Conservation (phyloP, 2,888 invertebrate genomes). For the Phanerotoma sp. region DNA sequence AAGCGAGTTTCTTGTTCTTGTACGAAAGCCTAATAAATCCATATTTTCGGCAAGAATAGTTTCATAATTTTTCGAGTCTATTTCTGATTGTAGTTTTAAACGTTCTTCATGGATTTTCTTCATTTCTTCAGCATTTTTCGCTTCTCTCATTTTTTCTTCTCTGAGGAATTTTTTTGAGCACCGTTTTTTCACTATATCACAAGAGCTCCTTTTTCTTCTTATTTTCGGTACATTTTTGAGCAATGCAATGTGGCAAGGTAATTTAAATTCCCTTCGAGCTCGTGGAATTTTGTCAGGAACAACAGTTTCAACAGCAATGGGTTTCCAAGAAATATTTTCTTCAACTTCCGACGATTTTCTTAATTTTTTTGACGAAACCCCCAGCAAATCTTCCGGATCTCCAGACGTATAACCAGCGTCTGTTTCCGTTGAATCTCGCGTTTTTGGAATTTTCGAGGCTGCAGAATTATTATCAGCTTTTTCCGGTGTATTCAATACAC, state of each 20-base stretch:
- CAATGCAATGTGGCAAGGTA: constrained; percentile 42
- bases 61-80: constrained; percentile 37
- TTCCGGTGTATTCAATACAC: background rate
- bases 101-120: constrained; percentile 38
- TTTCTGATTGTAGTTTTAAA: constrained; percentile 31
- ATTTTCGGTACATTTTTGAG: constrained; percentile 27
- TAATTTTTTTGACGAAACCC: background rate
- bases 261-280: constrained; percentile 37
- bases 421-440: constrained; percentile 21
- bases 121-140: constrained; percentile 32
- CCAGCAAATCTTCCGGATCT: constrained; percentile 14
- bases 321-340: constrained; percentile 34
- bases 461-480: background rate
- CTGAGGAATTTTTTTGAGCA: constrained; percentile 41
- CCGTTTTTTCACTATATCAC: no score
- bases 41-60: constrained; percentile 38
- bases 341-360: constrained; percentile 2
- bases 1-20: background rate
- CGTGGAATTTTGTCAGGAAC: constrained; percentile 38
- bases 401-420: constrained; percentile 32
- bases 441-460: constrained; percentile 1
- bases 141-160: no score
- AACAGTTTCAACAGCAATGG: constrained; percentile 45
- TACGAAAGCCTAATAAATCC: constrained; percentile 41
- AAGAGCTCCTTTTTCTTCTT: background rate